Conservation (phyloP, 2,113 vertebrate species). For the Gorilla gorilla region DNA sequence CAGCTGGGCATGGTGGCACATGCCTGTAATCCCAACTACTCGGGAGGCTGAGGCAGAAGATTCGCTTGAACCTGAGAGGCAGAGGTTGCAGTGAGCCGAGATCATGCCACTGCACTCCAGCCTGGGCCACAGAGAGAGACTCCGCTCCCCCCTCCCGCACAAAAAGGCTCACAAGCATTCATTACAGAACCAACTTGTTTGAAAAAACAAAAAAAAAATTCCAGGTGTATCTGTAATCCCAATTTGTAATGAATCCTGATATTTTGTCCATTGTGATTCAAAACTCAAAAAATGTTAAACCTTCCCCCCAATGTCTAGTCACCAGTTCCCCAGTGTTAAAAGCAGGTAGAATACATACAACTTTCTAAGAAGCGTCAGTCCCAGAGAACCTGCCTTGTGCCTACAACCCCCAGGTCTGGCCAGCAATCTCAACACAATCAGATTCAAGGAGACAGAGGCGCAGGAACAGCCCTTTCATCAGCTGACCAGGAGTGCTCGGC, state of each 20-base stretch:
- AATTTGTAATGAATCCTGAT: neutral
- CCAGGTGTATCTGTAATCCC: rapidly evolving
- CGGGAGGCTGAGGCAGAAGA: neutral
- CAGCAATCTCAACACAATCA: neutral
- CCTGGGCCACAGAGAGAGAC: neutral
- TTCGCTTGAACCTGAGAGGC: neutral
- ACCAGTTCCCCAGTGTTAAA: neutral
- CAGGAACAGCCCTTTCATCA: neutral
- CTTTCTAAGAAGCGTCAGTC: neutral
- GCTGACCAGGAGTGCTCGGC: neutral
- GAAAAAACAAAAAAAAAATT: neutral
- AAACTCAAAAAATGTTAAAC: neutral
- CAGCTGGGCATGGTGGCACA: neutral
- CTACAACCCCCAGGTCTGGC: neutral
- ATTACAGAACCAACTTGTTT: neutral
- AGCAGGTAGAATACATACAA: neutral
- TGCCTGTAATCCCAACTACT: neutral
- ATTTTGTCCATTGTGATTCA: neutral
- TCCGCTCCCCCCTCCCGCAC: neutral
- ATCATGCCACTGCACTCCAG: neutral
- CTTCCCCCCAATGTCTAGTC: neutral
- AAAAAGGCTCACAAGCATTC: neutral
- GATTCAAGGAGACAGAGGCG: neutral
- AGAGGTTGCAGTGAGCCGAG: neutral
- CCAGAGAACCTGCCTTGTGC: neutral